Base-by-base conservation (phyloP, 2,113 vertebrate species). In the Turdus rufiventris region DNA sequence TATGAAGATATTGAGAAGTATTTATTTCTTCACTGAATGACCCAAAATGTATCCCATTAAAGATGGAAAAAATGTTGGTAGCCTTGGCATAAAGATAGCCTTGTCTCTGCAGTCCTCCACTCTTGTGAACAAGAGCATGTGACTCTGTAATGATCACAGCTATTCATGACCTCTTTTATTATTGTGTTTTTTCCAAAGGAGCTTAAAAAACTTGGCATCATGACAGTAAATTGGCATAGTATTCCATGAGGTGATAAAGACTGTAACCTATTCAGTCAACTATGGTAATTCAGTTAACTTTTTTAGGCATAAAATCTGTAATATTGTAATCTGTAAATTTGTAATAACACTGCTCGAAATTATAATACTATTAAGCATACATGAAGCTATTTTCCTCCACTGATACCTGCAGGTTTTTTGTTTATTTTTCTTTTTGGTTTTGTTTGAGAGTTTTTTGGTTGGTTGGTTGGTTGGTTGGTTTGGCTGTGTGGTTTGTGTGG, bases 281-380 rank as follows among this genome's bases (percentile, higher is more conserved):
- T 91, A 72, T 63, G 38, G 66, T 86, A 85, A 91, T 87, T 91
- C 31, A 78, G 68, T 78, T 96, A 89, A 71, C 23, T 42, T 81
- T 87, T 95, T 87, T 68, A 89, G 58, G 43, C 56, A 88, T 76
- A 73, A 78, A 88, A 79, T 80, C 40, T 76, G 20, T 67, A 38
- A 38, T 38, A 38, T 38, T 38, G 38, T 38, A 88, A 79, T 80
- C 36, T 76, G 18, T 67, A 34, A 82, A 5, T 91, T 95, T 88
- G 7, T 75, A 85, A 76, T 71, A 63, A 78, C 71, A 57, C 17
- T 56, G 4, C 33, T 91, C 34, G 63, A 82, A 96, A 93, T 6
- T 38, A 9, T 57, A 66, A 73, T 68, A 47, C 23, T 12, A 47
- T 57, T 60, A 36, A 47, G 34, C 0, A 5, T 31, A 14, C 57